These are phyloP conservation scores for Rhagium mordax DNA, from an alignment of 2,888 invertebrate species.

Conservation along the genomic window DNA sequence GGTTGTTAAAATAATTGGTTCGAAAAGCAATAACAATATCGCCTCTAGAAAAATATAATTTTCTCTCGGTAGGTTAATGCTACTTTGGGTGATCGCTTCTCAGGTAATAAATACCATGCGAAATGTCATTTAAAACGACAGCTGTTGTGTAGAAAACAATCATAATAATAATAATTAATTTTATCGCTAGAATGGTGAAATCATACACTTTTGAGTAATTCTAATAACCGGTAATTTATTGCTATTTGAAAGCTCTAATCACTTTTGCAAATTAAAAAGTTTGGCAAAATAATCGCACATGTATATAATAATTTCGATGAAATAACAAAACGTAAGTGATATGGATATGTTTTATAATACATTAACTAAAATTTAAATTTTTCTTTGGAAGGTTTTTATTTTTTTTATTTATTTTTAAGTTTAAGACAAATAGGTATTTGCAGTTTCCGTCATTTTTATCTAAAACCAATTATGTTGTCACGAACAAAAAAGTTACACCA, in stretches of 20 bases:
- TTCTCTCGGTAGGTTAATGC: slow-evolving; percentile 1
- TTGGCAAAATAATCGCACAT: no score
- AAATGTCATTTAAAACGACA: neutral
- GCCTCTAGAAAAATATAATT: slow-evolving; percentile 8
- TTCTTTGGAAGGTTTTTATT: no score
- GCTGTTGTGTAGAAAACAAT: neutral
- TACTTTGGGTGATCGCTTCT: slow-evolving; percentile 23
- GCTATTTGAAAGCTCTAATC: neutral
- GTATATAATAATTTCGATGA: no score
- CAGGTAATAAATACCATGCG: slow-evolving; percentile 30
- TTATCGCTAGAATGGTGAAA: neutral
- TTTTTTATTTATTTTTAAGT: no score
- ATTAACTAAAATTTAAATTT: no score
- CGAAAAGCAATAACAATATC: slow-evolving; percentile 3
- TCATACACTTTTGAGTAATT: neutral
- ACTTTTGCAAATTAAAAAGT: neutral
- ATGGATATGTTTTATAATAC: no score
- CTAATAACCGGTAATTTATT: neutral
- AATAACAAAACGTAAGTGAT: no score
- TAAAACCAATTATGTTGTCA: no score
- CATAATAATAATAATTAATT: neutral
- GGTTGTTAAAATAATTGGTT: slow-evolving; percentile 43
- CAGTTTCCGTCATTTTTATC: no score
- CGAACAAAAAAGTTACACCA: no score
- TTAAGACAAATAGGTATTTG: no score